Evolutionary conservation across 2,797 vertebrate species (phyloP).

Genomic region (Vultur gryphus): DNA sequence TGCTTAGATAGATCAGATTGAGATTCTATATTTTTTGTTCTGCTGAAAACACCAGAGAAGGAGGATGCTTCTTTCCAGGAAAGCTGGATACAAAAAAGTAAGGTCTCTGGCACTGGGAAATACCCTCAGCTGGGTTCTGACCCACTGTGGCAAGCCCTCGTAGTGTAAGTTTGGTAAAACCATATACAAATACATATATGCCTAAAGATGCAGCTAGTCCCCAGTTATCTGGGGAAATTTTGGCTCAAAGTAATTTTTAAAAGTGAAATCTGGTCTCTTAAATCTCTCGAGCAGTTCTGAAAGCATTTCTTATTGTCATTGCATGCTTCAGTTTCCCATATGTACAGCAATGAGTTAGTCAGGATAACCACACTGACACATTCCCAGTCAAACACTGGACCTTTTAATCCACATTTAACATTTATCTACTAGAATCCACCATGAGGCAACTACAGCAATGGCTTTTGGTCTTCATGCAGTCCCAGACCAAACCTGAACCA

Average conservation of each 20-base stretch:
- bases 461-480: background rate
- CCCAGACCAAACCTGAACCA: background rate
- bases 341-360: background rate
- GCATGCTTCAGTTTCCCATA: background rate
- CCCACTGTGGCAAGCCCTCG: background rate
- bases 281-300: background rate
- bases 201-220: background rate
- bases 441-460: background rate
- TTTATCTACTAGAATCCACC: background rate
- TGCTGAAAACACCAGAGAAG: background rate
- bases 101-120: background rate
- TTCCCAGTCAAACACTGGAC: background rate
- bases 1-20: slow-evolving; percentile 31
- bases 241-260: background rate
- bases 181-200: background rate
- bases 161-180: background rate
- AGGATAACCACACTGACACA: background rate
- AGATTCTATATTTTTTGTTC: background rate
- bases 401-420: background rate
- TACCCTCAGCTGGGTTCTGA: background rate
- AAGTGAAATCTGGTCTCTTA: background rate
- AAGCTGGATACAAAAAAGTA: background rate
- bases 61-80: background rate
- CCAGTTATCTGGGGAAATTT: background rate
- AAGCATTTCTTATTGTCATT: background rate